Evolutionary conservation across 2,888 invertebrate species (phyloP).

Genomic region (Papilio gigon): DNA sequence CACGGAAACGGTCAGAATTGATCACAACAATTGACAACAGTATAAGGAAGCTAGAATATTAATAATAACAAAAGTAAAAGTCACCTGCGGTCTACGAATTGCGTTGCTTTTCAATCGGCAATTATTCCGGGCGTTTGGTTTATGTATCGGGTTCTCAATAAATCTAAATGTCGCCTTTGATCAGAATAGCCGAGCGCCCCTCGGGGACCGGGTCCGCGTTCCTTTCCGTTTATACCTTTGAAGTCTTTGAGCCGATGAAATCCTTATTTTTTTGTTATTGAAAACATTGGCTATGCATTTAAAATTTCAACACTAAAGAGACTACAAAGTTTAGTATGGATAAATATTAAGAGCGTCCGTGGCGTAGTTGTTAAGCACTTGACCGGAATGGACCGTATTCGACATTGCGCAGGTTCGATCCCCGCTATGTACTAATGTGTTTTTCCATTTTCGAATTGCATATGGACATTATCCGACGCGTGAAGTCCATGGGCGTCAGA

Average conservation of each 20-base stretch:
- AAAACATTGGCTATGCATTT: slow-evolving; percentile 10
- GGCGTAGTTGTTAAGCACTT: no score
- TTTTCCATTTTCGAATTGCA: no score
- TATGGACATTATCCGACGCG: no score
- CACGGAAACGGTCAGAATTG: slow-evolving; percentile 26
- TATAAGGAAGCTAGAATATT: slow-evolving; percentile 41
- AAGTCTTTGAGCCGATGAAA: slow-evolving; percentile 41
- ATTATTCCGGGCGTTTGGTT: slow-evolving; percentile 66
- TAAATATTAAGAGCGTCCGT: neutral
- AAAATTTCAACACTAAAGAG: neutral
- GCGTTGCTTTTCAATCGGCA: slow-evolving; percentile 55
- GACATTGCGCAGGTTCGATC: no score
- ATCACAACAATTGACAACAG: slow-evolving; percentile 16
- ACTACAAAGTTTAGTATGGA: neutral
- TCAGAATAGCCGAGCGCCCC: slow-evolving; percentile 45
- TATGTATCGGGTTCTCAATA: slow-evolving; percentile 60
- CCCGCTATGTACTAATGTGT: no score
- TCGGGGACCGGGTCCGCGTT: slow-evolving; percentile 36
- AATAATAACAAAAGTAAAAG: slow-evolving; percentile 40
- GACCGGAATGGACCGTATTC: no score
- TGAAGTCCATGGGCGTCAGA: no score
- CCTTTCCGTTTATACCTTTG: slow-evolving; percentile 48
- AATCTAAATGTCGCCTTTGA: slow-evolving; percentile 56
- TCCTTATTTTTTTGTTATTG: slow-evolving; percentile 36
- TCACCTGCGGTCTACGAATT: slow-evolving; percentile 44